Conservation (phyloP, 37 sponge, comb jelly and placozoan species). For the Aphrocallistes beatrix region DNA sequence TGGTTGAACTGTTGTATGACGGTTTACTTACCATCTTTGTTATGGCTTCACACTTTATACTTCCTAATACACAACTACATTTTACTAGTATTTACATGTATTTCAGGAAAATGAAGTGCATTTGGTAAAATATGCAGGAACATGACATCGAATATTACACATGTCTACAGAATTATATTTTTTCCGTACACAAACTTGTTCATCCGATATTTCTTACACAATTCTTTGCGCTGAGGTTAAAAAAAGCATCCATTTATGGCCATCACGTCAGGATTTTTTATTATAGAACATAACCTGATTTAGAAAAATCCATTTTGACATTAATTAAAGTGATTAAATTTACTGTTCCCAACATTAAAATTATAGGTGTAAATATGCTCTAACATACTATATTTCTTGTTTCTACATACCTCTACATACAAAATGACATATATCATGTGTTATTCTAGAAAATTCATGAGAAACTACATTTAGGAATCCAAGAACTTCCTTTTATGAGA, state of each 20-base stretch:
- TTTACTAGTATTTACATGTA: too few relatives aligned
- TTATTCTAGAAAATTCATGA: not conserved
- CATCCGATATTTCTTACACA: not conserved
- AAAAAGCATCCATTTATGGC: conserved; percentile 18
- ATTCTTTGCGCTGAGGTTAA: conserved; percentile 8
- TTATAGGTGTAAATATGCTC: conserved; percentile 29
- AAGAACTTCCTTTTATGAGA: conserved; percentile 5
- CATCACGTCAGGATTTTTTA: not conserved
- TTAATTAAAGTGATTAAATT: not conserved
- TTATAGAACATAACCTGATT: not conserved
- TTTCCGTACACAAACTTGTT: not conserved
- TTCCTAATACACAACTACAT: too few relatives aligned
- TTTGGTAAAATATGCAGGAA: too few relatives aligned
- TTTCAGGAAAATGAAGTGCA: too few relatives aligned
- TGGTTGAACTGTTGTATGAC: too few relatives aligned
- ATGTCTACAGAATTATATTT: not conserved
- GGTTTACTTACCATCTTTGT: too few relatives aligned
- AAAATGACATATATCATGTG: conserved; percentile 6
- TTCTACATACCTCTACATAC: not conserved
- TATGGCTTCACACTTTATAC: too few relatives aligned
- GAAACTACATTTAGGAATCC: conserved; percentile 13
- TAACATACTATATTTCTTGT: not conserved
- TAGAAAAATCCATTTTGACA: not conserved
- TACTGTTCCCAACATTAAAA: conserved; percentile 35
- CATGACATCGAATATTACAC: too few relatives aligned